phyloP scores from a whole-genome alignment of 2,888 invertebrate genomes.

The Pyrochroa serraticornis region DNA sequence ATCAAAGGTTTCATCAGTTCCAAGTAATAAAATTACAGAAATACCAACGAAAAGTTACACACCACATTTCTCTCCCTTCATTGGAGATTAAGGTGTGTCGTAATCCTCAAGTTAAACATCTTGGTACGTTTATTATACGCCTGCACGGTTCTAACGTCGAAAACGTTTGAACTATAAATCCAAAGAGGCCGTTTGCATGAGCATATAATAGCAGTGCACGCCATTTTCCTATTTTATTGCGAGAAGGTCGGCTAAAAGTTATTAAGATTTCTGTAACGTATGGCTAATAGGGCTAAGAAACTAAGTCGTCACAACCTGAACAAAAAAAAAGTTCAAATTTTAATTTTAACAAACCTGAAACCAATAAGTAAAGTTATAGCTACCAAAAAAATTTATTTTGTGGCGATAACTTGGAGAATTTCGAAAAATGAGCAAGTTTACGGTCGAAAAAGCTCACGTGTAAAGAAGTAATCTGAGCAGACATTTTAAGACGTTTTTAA shows the following conservation, averaged over 20 bases:
- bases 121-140: slow-evolving; percentile 1
- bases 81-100: neutral
- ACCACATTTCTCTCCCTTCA: slow-evolving; percentile 1
- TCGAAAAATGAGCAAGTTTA: too few relatives aligned
- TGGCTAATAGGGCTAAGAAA: too few relatives aligned
- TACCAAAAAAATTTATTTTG: too few relatives aligned
- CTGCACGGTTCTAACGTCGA: neutral
- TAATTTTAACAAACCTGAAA: too few relatives aligned
- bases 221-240: slow-evolving; percentile 11
- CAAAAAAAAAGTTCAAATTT: too few relatives aligned
- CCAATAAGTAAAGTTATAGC: too few relatives aligned
- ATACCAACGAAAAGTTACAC: too few relatives aligned
- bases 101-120: slow-evolving; percentile 2
- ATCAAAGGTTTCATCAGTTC: too few relatives aligned
- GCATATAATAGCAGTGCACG: slow-evolving; percentile 6
- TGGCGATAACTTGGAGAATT: too few relatives aligned
- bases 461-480: neutral
- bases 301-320: too few relatives aligned
- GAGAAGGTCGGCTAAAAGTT: slow-evolving; percentile 3
- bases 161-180: slow-evolving; percentile 11
- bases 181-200: slow-evolving; percentile 9
- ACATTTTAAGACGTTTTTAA: slow-evolving; percentile 5
- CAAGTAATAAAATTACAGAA: too few relatives aligned
- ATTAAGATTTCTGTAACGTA: neutral
- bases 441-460: neutral